Evolutionary conservation across 2,888 invertebrate genomes (phyloP).

Genomic region (Polyommatus icarus): DNA sequence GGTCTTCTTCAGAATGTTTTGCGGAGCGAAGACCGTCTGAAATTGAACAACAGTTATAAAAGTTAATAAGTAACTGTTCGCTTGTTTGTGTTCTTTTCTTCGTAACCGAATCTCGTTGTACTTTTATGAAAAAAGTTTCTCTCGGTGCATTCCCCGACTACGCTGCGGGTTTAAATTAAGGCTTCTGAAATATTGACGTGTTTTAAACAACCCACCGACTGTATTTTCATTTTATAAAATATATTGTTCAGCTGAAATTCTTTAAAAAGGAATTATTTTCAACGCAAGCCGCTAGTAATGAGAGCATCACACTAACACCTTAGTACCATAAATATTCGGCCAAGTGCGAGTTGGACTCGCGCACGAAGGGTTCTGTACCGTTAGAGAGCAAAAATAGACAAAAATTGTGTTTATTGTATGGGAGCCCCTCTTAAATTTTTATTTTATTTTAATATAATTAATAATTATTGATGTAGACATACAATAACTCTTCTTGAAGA

Average conservation of each 20-base stretch:
- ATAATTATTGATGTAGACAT: too few relatives aligned
- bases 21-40: conserved; percentile 34
- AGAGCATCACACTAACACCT: neutral
- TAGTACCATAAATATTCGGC: too few relatives aligned
- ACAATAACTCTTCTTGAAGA: too few relatives aligned
- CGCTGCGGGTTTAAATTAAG: conserved; percentile 55
- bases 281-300: neutral
- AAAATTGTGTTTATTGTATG: too few relatives aligned
- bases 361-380: too few relatives aligned
- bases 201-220: neutral
- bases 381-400: too few relatives aligned
- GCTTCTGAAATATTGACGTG: conserved; percentile 34
- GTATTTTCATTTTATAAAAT: neutral
- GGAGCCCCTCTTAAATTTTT: too few relatives aligned
- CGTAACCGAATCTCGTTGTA: conserved; percentile 63
- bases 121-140: conserved; percentile 78
- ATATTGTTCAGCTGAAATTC: neutral
- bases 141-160: conserved; percentile 60
- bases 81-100: conserved; percentile 62
- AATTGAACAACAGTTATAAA: conserved; percentile 60
- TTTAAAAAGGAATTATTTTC: neutral
- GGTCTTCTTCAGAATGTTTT: neutral
- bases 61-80: conserved; percentile 74
- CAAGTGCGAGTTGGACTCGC: too few relatives aligned
- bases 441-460: too few relatives aligned